Base-by-base conservation (phyloP, 2,113 vertebrate genomes). In the Cathartes aura region DNA sequence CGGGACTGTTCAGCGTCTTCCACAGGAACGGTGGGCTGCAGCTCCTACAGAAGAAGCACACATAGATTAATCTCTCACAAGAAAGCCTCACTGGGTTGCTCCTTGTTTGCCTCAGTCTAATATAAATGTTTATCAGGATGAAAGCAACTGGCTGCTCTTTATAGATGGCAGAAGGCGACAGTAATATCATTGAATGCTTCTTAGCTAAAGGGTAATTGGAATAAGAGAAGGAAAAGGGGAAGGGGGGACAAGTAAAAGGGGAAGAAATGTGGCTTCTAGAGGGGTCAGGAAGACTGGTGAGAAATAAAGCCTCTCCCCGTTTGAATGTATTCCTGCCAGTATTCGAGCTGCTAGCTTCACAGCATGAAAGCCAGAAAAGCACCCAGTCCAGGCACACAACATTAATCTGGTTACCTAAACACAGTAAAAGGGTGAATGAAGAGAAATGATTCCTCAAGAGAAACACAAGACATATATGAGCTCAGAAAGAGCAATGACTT, bases 371-470 rank as follows among this genome's bases (percentile, higher is more conserved):
- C 52, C 70, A 70, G 70, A 79, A 89, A 94, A 91, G 53, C 73
- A 89, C 45, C 48, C 53, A 80, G n/a, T 80, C 66, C 62, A 58
- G 29, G 30, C 60, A 91, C 8, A 79, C 20, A 72, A 40, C 38
- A 55, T 88, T 87, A 82, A 78, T 93, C 90, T 88, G 79, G 21
- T 86, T 92, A 45, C 90, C 63, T 86, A 96, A 95, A 82, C 20
- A 68, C 38, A 90, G 50, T 68, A 73, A 80, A 95, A 91, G 90
- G 22, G 73, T 94, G 78, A 96, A 96, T 80, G 42, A 96, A 94
- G 93, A 96, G n/a, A 95, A 96, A 86, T 90, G 32, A 68, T 63
- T 87, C 73, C 50, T 91, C 67, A 66, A 38, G 23, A 91, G 32
- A 85, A 93, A 58, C 23, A 50, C 45, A 91, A 79, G 58, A 78